phyloP scores from a whole-genome alignment of 2,888 invertebrate genomes.

The Thereva unica region DNA sequence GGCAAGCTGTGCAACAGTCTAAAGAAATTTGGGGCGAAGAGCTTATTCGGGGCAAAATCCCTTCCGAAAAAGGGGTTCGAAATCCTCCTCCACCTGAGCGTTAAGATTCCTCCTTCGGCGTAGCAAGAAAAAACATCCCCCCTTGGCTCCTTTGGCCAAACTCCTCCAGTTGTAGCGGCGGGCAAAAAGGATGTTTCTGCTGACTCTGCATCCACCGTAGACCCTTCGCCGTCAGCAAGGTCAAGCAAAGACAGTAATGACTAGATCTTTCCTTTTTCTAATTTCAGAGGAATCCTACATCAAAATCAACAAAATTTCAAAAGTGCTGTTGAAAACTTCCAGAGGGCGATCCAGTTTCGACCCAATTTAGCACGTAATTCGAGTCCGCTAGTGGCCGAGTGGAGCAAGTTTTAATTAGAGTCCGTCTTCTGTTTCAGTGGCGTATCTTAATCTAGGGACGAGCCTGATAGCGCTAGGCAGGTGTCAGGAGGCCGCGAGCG shows the following conservation, averaged over 20 bases:
- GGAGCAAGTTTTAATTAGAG: conserved; percentile 23
- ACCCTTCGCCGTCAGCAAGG: conserved; percentile 7
- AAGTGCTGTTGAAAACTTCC: conserved; percentile 88
- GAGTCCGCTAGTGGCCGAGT: background rate
- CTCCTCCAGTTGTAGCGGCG: too few relatives aligned
- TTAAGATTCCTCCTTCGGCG: conserved; percentile 1
- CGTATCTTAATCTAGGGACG: conserved; percentile 90
- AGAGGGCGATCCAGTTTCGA: conserved; percentile 88
- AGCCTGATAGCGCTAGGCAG: conserved; percentile 82
- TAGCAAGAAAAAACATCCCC: background rate
- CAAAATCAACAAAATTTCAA: conserved; percentile 86
- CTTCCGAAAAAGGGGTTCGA: conserved; percentile 18
- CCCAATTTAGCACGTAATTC: conserved; percentile 92
- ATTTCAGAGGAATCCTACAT: conserved; percentile 85
- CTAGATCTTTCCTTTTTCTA: conserved; percentile 48
- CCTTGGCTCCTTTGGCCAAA: background rate
- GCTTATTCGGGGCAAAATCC: conserved; percentile 12
- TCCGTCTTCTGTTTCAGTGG: conserved; percentile 65
- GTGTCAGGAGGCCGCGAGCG: conserved; percentile 80
- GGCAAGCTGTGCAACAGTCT: conserved; percentile 10
- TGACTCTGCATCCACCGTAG: too few relatives aligned
- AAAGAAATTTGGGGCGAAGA: conserved; percentile 15
- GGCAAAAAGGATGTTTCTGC: too few relatives aligned
- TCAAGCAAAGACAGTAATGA: conserved; percentile 10
- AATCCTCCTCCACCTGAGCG: conserved; percentile 17